Percentiles rank a stretch among this genome's conserved stretches.
Evolutionary conservation across 2,888 invertebrate genomes (phyloP).

Genomic region (Iselma pallidipennis): DNA sequence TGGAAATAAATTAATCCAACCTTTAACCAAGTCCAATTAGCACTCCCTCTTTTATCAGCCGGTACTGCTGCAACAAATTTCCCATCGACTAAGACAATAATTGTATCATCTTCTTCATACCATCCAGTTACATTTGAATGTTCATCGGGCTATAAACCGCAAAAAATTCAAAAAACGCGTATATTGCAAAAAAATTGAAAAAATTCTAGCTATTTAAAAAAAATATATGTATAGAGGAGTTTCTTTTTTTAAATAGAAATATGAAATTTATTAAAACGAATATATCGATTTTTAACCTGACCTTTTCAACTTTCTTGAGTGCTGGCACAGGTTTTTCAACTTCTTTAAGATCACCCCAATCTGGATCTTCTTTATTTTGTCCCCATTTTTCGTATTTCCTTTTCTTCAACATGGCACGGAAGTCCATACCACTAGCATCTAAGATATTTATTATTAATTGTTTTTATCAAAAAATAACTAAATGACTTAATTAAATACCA

Average conservation of each 20-base stretch:
- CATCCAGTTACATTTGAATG: slow-evolving; percentile 46
- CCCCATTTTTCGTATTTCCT: slow-evolving; percentile 94
- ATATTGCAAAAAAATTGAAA: slow-evolving; percentile 22
- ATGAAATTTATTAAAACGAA: not conserved
- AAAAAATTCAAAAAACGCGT: slow-evolving; percentile 27
- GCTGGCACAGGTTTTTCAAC: slow-evolving; percentile 83
- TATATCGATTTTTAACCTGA: slow-evolving; percentile 57
- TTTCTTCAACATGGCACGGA: slow-evolving; percentile 97
- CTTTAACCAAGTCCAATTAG: slow-evolving; percentile 72
- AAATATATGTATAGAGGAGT: slow-evolving; percentile 27
- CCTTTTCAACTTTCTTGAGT: slow-evolving; percentile 93
- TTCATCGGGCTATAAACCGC: slow-evolving; percentile 58
- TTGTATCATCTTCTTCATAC: slow-evolving; percentile 59
- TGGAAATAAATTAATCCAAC: slow-evolving; percentile 55
- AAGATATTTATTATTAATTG: slow-evolving; percentile 12
- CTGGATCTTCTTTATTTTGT: slow-evolving; percentile 86
- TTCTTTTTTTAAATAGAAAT: not conserved
- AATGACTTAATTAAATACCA: too few relatives aligned
- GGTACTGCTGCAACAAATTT: slow-evolving; percentile 67
- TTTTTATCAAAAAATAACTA: not conserved
- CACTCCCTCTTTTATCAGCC: slow-evolving; percentile 64
- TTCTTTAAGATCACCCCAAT: slow-evolving; percentile 93
- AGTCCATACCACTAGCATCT: slow-evolving; percentile 98
- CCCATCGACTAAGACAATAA: slow-evolving; percentile 67
- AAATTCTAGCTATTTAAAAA: slow-evolving; percentile 22